phyloP scores from a whole-genome alignment of 1,140 invertebrate genomes.

The Diabrotica undecimpunctata region DNA sequence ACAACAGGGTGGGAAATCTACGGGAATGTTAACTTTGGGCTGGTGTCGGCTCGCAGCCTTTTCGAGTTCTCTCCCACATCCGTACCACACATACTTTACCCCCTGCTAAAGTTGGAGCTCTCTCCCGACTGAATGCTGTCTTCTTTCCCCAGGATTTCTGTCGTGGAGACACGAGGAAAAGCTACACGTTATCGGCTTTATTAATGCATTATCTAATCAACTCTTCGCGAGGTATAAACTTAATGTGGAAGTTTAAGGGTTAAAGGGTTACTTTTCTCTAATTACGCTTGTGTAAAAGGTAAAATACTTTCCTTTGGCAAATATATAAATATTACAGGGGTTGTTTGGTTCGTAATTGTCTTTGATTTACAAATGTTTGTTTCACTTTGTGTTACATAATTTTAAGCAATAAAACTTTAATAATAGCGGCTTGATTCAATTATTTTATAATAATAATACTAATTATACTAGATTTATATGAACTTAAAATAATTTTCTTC shows the following conservation, averaged over 20 bases:
- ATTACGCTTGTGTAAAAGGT: not conserved
- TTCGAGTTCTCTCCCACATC: conserved; percentile 19
- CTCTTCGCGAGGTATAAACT: not conserved
- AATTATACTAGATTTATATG: too few relatives aligned
- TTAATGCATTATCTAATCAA: not conserved
- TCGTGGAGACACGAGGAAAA: conserved; percentile 1
- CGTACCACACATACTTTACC: conserved; percentile 20
- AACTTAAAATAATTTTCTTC: too few relatives aligned
- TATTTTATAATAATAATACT: too few relatives aligned
- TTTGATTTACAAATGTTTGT: not conserved
- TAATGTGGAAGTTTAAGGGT: not conserved
- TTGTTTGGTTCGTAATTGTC: not conserved
- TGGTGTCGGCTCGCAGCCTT: conserved; percentile 33
- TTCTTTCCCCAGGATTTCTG: conserved; percentile 8
- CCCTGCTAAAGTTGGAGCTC: not conserved
- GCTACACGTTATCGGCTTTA: not conserved
- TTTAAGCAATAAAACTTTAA: not conserved
- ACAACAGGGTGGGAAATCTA: conserved; percentile 44
- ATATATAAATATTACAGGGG: not conserved
- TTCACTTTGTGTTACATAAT: not conserved
- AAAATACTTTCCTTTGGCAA: not conserved
- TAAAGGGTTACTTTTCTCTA: not conserved
- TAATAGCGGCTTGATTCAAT: too few relatives aligned
- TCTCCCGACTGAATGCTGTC: not conserved
- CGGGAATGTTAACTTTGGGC: conserved; percentile 34